These are phyloP conservation scores for Pangasius larnaudii DNA, from an alignment of 2,797 vertebrate species.

Conservation along the genomic window DNA sequence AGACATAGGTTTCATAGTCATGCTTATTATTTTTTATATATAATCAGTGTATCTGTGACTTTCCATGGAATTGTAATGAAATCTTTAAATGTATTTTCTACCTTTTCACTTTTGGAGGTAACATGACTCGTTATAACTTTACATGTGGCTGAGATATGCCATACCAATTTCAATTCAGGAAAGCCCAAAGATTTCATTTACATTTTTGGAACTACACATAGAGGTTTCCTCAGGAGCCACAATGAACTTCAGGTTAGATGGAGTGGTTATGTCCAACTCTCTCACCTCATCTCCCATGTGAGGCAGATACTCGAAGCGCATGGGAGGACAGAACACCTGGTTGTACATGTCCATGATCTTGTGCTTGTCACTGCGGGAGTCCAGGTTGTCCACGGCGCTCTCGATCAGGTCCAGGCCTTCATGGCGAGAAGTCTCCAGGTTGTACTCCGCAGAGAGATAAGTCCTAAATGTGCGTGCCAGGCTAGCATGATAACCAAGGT, in stretches of 20 bases:
- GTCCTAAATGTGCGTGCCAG: conserved; percentile 93
- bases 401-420: conserved; percentile 94
- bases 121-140: not conserved
- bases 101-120: not conserved
- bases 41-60: not conserved
- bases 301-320: conserved; percentile 96
- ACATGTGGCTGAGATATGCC: not conserved
- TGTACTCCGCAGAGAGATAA: conserved; percentile 96
- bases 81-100: not conserved
- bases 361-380: conserved; percentile 94
- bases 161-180: not conserved
- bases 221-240: not conserved
- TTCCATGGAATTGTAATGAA: not conserved
- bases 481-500: conserved; percentile 94
- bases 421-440: conserved; percentile 94
- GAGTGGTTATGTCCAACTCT: not conserved
- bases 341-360: conserved; percentile 95
- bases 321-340: conserved; percentile 94
- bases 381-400: conserved; percentile 92
- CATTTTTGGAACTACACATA: too few relatives aligned
- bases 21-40: not conserved
- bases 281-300: conserved; percentile 98
- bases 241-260: not conserved
- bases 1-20: not conserved
- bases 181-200: not conserved